Evolutionary conservation across 2,888 invertebrate genomes (phyloP).

Genomic region (Ichneumoninae sp.): DNA sequence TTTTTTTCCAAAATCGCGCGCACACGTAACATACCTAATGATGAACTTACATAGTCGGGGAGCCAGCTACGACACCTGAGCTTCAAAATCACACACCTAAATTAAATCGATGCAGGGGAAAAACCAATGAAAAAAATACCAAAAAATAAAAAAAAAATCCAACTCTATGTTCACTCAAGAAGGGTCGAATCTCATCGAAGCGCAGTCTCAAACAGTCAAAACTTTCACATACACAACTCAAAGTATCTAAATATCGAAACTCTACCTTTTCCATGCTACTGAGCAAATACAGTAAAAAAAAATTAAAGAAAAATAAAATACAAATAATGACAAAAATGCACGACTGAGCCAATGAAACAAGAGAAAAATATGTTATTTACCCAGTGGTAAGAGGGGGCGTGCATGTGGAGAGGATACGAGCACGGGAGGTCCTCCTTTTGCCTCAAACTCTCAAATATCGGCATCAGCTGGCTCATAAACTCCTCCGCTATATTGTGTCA

Average conservation of each 20-base stretch:
- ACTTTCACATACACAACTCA: conserved; percentile 23
- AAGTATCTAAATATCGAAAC: conserved; percentile 40
- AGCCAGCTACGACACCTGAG: conserved; percentile 32
- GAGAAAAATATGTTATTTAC: conserved; percentile 86
- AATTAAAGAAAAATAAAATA: conserved; percentile 81
- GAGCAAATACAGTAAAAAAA: conserved; percentile 66
- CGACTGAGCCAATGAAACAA: conserved; percentile 75
- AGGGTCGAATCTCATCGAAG: conserved; percentile 34
- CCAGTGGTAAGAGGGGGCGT: conserved; percentile 91
- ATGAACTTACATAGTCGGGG: conserved; percentile 36
- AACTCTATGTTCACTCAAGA: conserved; percentile 66
- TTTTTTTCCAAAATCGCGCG: conserved; percentile 40
- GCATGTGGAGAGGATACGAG: conserved; percentile 95
- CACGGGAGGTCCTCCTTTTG: conserved; percentile 96
- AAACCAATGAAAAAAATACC: conserved; percentile 84
- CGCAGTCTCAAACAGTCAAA: conserved; percentile 31
- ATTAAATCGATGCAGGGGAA: conserved; percentile 70
- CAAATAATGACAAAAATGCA: conserved; percentile 74
- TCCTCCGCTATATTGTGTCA: conserved; percentile 90
- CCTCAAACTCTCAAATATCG: conserved; percentile 96
- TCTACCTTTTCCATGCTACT: conserved; percentile 52
- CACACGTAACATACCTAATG: conserved; percentile 46
- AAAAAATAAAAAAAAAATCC: conserved; percentile 83
- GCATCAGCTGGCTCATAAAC: conserved; percentile 97
- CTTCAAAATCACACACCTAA: conserved; percentile 37